Base-by-base conservation (phyloP, 1,140 invertebrate genomes). In the Argopecten irradians region DNA sequence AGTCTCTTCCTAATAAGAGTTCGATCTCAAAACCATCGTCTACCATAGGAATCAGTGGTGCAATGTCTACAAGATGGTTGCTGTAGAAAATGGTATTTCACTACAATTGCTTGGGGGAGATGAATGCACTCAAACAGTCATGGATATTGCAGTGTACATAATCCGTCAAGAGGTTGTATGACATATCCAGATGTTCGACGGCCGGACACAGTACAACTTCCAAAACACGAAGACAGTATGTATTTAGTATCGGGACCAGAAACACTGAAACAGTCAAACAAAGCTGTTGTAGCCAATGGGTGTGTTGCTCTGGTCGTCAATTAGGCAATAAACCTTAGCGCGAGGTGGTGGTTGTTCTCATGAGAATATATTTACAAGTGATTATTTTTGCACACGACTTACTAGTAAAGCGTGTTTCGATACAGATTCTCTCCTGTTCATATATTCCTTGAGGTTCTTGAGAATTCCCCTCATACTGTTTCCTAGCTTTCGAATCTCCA, bases 241-340 rank as follows among this genome's bases (percentile, higher is more conserved):
- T 90, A 89, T 34, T 34, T 2, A n/a, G 16, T 36, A 7, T 82
- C 82, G 33, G 28, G 5, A 39, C 46, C 22, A 84, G 16, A 5
- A 8, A 28, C 35, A 19, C 83, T 33, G 35, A 89, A 88, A 3
- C 11, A 0, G 35, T 87, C 39, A 83, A 91, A 91, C 14, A 91
- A 86, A 9, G 28, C 41, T 13, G 88, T 33, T 16, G 34, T 88
- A 14, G 87, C 86, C 34, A 91, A 55, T 13, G 90, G 87, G 32
- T 41, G n/a, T 36, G 43, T 91, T 91, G 32, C 87, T 88, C 34
- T 90, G 90, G 32, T 89, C 86, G 34, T 90, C 87, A 71, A 89
- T 85, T 22, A 89, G 55, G 46, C 82, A 83, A 36, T 90, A 89
- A 9, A 85, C 28, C 22, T 83, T 8, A 5, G 33, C 82, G 5